Percentiles rank a stretch among this genome's conserved stretches.
These are phyloP conservation scores for Drosophila pandora DNA, from an alignment of 1,140 invertebrate species.

Conservation along the genomic window DNA sequence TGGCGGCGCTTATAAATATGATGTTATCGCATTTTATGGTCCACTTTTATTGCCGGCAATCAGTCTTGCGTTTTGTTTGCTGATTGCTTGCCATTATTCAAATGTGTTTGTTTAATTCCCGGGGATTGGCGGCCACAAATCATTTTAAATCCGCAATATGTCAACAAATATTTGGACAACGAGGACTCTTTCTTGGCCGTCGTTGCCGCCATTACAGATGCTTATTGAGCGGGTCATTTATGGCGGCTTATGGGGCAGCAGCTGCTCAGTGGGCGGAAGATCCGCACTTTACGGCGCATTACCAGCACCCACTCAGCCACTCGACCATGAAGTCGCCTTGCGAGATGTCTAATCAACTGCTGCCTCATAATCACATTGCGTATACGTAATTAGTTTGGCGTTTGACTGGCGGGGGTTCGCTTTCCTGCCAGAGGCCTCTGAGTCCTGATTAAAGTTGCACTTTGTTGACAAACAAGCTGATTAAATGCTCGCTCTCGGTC, in stretches of 20 bases:
- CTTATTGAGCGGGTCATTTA: slow-evolving; percentile 59
- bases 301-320: slow-evolving; percentile 11
- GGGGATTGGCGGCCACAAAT: slow-evolving; percentile 70
- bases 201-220: slow-evolving; percentile 3
- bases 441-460: slow-evolving; percentile 62
- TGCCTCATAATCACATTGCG: slow-evolving; percentile 74
- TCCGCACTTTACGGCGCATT: slow-evolving; percentile 28
- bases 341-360: slow-evolving; percentile 54
- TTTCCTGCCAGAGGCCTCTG: neutral
- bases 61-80: slow-evolving; percentile 80
- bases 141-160: slow-evolving; percentile 82
- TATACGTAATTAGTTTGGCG: slow-evolving; percentile 73
- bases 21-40: slow-evolving; percentile 82
- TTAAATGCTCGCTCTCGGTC: slow-evolving; percentile 75
- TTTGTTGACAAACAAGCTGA: slow-evolving; percentile 80
- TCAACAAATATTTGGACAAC: slow-evolving; percentile 71
- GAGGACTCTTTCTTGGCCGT: slow-evolving; percentile 14
- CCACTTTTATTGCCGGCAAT: slow-evolving; percentile 80
- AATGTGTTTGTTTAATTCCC: slow-evolving; percentile 81
- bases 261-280: slow-evolving; percentile 22
- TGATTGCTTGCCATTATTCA: slow-evolving; percentile 79
- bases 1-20: slow-evolving; percentile 73
- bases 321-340: neutral
- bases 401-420: slow-evolving; percentile 32
- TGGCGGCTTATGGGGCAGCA: slow-evolving; percentile 48